Evolutionary conservation across 2,888 invertebrate species (phyloP), one percentile per base, ranked within the genome.

Genomic region (Drosophila hamatofila): DNA sequence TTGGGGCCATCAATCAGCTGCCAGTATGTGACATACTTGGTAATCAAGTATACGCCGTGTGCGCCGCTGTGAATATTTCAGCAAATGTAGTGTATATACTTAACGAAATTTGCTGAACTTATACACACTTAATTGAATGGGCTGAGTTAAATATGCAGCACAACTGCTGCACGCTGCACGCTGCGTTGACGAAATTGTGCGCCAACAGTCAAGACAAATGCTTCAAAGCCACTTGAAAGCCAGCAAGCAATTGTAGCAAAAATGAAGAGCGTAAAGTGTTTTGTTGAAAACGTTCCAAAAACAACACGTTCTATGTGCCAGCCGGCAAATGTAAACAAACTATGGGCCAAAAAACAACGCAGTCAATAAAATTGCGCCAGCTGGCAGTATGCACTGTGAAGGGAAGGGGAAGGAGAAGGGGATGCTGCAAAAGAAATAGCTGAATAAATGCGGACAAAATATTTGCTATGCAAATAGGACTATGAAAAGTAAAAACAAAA

Each of bases 251-350:
- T 82, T 85, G 85, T 79, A 80, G 75, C 73, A 78, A 82, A 80
- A 82, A 80, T 75, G 61, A 78, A 80, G 78, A 80, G 75, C 75
- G 88, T 82, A 78, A 79, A 87, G 89, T 89, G 89, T 88, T 87
- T 87, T 87, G 89, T 88, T 89, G 88, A 87, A 87, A 83, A 75
- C 88, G 79, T 77, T 89, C 89, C 86, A 89, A 87, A 88, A 87
- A 85, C 83, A 86, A 87, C 85, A 81, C 41, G 57, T 58, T 58
- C 55, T 65, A 67, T 39, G 54, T 52, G 54, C 33, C 55, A 39
- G 64, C 41, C 48, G 60, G 33, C 46, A 64, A 82, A 81, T 75
- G 84, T 81, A 82, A 87, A 82, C 87, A 82, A 72, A 60, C 48
- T 74, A 77, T 61, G 58, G 61, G 65, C 61, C 80, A 59, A 72